Evolutionary conservation across 1,140 invertebrate genomes (phyloP), one percentile per base, ranked within the genome.

Genomic region (Teleogryllus occipitalis): DNA sequence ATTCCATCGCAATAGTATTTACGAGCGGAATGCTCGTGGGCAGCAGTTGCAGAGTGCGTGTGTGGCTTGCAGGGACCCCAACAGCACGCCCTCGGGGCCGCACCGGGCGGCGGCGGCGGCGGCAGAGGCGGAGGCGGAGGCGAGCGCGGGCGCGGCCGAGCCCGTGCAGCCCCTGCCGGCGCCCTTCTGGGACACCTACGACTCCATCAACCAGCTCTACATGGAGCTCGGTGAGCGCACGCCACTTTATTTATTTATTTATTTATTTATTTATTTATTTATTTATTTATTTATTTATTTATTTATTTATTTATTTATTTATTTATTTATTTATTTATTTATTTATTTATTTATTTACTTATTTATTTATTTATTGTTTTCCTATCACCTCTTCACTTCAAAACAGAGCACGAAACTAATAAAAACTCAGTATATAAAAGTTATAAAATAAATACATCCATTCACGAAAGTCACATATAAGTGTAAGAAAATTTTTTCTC

Each of bases 131-230:
- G 21, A 54, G 12, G 27, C 15, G 7, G 39, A 48, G 47, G 22
- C n/a, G 1, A 48, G 47, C 14, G 39, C 8, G 5, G 47, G 78
- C 46, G 49, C 79, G 18, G 80, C 75, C 65, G 21, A 22, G 7
- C 54, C 86, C 80, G 83, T 84, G 8, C 80, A 81, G 8, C 21
- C 80, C 79, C 87, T 86, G 80, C 85, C 87, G 79, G 49, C 79
- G 0, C 93, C 93, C 8, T 94, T 93, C 82, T 97, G 95, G 95
- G 95, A 96, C 84, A 92, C 92, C 1, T 97, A 96, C 84, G 95
- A 96, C 84, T 92, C 93, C 78, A 94, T 95, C 83, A 96, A 96
- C 86, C 95, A 97, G 85, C 89, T 94, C 47, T 96, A 96, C 85
- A 88, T 96, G 84, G 93, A 95, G 86, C 89, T 96, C 81, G 92